These are phyloP conservation scores for Eupithecia pulchellata DNA, from an alignment of 2,888 invertebrate species.

Conservation along the genomic window DNA sequence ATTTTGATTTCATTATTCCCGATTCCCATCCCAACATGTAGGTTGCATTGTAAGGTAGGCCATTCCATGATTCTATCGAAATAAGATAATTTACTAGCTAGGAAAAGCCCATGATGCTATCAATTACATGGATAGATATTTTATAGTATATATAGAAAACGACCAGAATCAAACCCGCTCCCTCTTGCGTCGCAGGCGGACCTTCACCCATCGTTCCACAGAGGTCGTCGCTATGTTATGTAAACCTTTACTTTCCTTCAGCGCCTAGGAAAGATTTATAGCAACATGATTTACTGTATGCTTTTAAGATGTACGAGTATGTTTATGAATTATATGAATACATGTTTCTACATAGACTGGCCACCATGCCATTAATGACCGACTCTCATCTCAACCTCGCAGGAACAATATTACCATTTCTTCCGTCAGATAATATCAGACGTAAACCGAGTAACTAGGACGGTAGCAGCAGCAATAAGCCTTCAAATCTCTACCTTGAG, in stretches of 20 bases:
- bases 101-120: no score
- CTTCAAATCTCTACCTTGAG: constrained; percentile 13
- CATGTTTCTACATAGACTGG: neutral
- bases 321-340: neutral
- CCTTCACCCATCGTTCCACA: no score
- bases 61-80: no score
- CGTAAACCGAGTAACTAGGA: neutral
- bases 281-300: neutral
- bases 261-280: neutral
- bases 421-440: neutral
- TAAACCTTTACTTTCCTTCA: neutral
- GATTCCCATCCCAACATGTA: no score
- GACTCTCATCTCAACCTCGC: neutral
- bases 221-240: no score
- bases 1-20: no score
- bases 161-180: no score
- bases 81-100: no score
- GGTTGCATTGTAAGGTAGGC: no score
- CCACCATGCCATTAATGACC: neutral
- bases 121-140: no score
- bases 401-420: neutral
- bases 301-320: neutral
- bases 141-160: no score
- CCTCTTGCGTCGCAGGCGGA: no score
- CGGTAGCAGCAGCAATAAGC: neutral